Conservation (phyloP, 2,797 vertebrate genomes). For the Mastacembelus armatus region DNA sequence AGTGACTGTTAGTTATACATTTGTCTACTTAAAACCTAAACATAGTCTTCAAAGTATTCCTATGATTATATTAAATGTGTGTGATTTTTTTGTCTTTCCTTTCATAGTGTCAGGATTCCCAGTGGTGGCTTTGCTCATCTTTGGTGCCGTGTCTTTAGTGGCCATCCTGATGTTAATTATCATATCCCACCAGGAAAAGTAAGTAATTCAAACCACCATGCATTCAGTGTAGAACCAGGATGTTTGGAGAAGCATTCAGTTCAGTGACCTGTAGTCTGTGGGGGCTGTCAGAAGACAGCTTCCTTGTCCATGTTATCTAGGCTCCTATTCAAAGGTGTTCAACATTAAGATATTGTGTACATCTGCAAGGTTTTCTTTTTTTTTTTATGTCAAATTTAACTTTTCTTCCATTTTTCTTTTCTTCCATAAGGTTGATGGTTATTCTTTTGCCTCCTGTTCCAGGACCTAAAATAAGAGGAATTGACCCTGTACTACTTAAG, state of each 20-base stretch:
- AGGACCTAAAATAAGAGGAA: conserved; percentile 96
- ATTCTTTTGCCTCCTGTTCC: conserved; percentile 95
- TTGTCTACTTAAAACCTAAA: background rate
- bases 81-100: conserved; percentile 41
- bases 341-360: background rate
- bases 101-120: conserved; percentile 87
- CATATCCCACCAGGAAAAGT: conserved; percentile 93
- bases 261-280: background rate
- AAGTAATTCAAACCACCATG: conserved; percentile 39
- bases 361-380: background rate
- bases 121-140: conserved; percentile 86
- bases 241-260: background rate
- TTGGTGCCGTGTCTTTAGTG: conserved; percentile 84
- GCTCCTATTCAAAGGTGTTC: background rate
- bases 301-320: background rate
- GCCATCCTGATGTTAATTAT: conserved; percentile 86
- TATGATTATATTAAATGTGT: background rate
- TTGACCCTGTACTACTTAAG: conserved; percentile 92
- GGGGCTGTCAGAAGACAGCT: background rate
- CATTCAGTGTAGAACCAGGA: background rate
- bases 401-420: conserved; percentile 4
- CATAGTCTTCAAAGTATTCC: background rate
- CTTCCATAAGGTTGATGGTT: conserved; percentile 89
- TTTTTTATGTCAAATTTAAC: background rate
- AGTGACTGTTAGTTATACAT: background rate